Evolutionary conservation across 2,888 invertebrate species (phyloP).

Genomic region (Calameuta idolon): DNA sequence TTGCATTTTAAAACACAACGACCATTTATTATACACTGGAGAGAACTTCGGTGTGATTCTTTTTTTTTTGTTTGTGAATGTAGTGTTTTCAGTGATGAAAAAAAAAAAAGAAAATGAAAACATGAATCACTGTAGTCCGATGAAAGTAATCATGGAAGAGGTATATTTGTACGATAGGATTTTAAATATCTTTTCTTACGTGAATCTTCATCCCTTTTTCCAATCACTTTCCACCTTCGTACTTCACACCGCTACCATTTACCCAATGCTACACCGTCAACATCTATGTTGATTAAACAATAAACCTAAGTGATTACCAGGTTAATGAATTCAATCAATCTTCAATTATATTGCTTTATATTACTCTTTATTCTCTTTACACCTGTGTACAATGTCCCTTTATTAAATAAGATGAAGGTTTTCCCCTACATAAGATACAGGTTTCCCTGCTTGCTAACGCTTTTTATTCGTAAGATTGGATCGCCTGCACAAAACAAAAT

Average conservation of each 20-base stretch:
- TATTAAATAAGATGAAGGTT: background rate
- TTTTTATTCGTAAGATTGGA: background rate
- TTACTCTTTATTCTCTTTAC: background rate
- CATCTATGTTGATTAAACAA: background rate
- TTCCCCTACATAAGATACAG: background rate
- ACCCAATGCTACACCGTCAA: background rate
- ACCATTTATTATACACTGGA: background rate
- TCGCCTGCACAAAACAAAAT: slow-evolving; percentile 14
- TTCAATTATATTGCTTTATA: background rate
- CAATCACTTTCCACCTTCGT: background rate
- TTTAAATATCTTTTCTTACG: background rate
- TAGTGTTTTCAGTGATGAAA: background rate
- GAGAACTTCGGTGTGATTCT: background rate
- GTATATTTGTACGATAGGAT: slow-evolving; percentile 32
- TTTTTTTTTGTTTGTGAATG: background rate
- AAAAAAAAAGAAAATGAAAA: slow-evolving; percentile 7
- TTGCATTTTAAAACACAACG: background rate
- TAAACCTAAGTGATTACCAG: background rate
- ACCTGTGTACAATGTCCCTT: background rate
- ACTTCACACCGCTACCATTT: background rate
- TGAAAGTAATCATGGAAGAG: slow-evolving; percentile 49
- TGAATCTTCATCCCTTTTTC: background rate
- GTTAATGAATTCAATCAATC: background rate
- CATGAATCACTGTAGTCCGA: slow-evolving; percentile 21
- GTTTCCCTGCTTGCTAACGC: background rate